Evolutionary conservation across 2,888 invertebrate species (phyloP), one percentile per base, ranked within the genome.

Genomic region (Brenthis daphne): DNA sequence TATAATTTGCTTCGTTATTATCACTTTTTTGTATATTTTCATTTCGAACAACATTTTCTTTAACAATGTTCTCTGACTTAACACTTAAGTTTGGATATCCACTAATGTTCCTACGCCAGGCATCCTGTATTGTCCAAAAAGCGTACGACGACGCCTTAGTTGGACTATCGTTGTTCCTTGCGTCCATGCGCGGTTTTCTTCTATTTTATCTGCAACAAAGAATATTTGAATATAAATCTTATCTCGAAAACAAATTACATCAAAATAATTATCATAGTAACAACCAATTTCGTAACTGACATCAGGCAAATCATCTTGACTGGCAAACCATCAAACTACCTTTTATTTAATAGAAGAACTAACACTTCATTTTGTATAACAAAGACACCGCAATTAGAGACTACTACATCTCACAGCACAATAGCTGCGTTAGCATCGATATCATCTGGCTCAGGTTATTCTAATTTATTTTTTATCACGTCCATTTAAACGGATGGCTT

Each of bases 341-440:
- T 89, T 89, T 90, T 90, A 90, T 89, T 89, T 89, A 90, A 91
- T 90, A 89, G 86, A 85, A 87, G 84, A 90, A 87, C 89, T 90
- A 90, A 91, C 92, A 92, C 91, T 87, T 92, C 90, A 91, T 92
- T 92, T 91, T 89, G 85, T 88, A 83, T 90, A 88, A 91, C 90
- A 92, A 92, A 90, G 89, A 85, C 76, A 77, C 86, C 86, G 88
- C 91, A 91, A 91, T 92, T 92, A 90, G 87, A 86, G 83, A 83
- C 85, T 87, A 84, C 87, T 82, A 85, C 85, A 85, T 87, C 82
- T 80, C 78, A 80, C 80, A 83, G 84, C 80, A 91, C 90, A 91
- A 91, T 91, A 80, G 87, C 77, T 79, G 81, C 81, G 83, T 81
- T 77, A 80, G 86, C 88, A 85, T 89, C 89, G 89, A 90, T 92